Evolutionary conservation across 2,113 vertebrate species (phyloP).

Genomic region (Elephantulus edwardii): DNA sequence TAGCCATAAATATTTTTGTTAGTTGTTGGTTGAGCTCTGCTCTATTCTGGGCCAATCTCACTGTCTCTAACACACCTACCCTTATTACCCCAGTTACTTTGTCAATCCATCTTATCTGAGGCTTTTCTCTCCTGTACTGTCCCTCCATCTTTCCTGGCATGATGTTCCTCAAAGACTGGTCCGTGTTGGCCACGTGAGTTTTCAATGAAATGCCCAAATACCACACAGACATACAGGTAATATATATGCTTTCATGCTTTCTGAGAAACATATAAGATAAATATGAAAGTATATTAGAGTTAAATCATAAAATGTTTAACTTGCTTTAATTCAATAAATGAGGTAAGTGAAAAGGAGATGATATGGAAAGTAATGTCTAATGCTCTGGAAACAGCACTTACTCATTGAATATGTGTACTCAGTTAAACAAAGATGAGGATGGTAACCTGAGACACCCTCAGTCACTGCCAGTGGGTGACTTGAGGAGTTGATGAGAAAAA

Average conservation of each 20-base stretch:
- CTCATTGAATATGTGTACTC: neutral
- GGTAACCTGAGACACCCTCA: fast-evolving
- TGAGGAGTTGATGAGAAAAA: neutral
- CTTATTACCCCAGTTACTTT: too few relatives aligned
- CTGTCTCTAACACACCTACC: too few relatives aligned
- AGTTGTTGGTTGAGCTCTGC: slow-evolving; percentile 29
- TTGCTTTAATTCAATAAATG: neutral
- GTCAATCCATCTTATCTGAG: too few relatives aligned
- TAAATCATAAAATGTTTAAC: neutral
- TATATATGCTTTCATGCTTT: neutral
- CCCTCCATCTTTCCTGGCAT: too few relatives aligned
- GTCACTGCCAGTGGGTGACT: too few relatives aligned
- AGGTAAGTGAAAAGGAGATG: neutral
- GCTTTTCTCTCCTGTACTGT: too few relatives aligned
- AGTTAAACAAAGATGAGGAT: neutral
- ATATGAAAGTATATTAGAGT: neutral
- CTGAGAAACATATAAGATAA: neutral
- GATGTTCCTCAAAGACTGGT: too few relatives aligned
- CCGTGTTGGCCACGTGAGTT: too few relatives aligned
- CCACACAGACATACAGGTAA: neutral
- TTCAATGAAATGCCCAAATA: slow-evolving; percentile 31
- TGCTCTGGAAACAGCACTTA: neutral
- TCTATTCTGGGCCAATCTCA: too few relatives aligned
- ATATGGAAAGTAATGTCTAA: neutral
- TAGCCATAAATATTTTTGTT: slow-evolving; percentile 46